Percentiles rank a stretch among this genome's conserved stretches.
phyloP scores from a whole-genome alignment of 2,888 invertebrate species.

The Acheta domesticus region DNA sequence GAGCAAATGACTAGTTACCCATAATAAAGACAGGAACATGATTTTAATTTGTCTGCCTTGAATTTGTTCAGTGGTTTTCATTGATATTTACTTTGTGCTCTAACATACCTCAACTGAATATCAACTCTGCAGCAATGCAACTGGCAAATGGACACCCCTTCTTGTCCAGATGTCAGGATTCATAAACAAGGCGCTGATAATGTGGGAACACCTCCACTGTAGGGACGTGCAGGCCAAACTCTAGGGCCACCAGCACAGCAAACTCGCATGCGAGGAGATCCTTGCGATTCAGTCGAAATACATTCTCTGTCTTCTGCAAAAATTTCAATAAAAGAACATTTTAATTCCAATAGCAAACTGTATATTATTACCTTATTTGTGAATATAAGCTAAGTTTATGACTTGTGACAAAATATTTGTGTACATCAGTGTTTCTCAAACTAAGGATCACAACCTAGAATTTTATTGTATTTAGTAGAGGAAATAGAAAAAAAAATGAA shows the following conservation, averaged over 20 bases:
- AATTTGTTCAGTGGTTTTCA: too few relatives aligned
- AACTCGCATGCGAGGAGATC: constrained; percentile 91
- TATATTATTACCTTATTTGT: too few relatives aligned
- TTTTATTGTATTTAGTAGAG: too few relatives aligned
- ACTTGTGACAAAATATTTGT: too few relatives aligned
- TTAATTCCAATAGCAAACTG: too few relatives aligned
- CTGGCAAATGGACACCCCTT: neutral
- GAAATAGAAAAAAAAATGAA: too few relatives aligned
- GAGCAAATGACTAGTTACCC: neutral
- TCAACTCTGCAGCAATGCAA: neutral
- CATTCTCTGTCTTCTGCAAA: constrained; percentile 80
- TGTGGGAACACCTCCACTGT: constrained; percentile 91
- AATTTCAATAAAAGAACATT: neutral
- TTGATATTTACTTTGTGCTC: neutral
- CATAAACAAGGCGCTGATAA: constrained; percentile 89
- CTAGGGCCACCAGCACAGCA: constrained; percentile 88
- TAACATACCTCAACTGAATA: neutral
- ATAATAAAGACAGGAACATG: neutral
- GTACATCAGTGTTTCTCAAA: too few relatives aligned
- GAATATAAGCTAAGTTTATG: too few relatives aligned
- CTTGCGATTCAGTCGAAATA: constrained; percentile 84
- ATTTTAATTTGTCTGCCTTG: too few relatives aligned
- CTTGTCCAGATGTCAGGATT: constrained; percentile 64
- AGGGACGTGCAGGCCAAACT: constrained; percentile 90
- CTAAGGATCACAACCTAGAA: too few relatives aligned